Percentiles rank a stretch among this genome's conserved stretches.
Conservation (phyloP, 2,888 invertebrate species). For the Hirtodrosophila duncani region DNA sequence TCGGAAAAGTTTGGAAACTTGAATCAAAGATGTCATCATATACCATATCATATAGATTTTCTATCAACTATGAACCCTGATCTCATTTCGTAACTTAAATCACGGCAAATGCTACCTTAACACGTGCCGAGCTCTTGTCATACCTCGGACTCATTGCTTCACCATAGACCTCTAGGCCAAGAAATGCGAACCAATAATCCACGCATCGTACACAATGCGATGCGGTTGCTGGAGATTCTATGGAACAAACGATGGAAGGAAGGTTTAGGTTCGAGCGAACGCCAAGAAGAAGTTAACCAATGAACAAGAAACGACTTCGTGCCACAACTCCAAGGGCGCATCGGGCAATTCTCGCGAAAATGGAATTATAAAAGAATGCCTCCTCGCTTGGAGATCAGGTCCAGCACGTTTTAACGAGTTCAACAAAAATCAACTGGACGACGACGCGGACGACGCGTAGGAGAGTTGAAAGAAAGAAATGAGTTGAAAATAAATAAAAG, state of each 20-base stretch:
- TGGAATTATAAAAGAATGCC: slow-evolving; percentile 76
- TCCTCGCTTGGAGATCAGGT: slow-evolving; percentile 19
- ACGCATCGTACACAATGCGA: slow-evolving; percentile 58
- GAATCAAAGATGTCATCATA: too few relatives aligned
- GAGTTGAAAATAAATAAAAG: slow-evolving; percentile 71
- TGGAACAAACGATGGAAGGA: slow-evolving; percentile 49
- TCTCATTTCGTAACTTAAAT: too few relatives aligned
- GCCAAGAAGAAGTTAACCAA: slow-evolving; percentile 13
- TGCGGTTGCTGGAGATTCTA: slow-evolving; percentile 55
- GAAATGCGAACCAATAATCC: slow-evolving; percentile 70
- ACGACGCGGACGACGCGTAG: slow-evolving; percentile 29
- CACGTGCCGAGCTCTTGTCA: too few relatives aligned
- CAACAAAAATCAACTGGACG: slow-evolving; percentile 64
- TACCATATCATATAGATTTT: too few relatives aligned
- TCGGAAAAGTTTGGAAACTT: too few relatives aligned
- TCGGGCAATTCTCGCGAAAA: slow-evolving; percentile 74
- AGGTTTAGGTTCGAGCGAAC: too few relatives aligned
- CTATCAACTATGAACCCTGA: too few relatives aligned
- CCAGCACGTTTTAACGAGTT: slow-evolving; percentile 75
- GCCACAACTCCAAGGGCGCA: slow-evolving; percentile 70
- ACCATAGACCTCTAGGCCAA: slow-evolving; percentile 58
- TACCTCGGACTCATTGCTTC: too few relatives aligned
- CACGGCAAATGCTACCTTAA: too few relatives aligned
- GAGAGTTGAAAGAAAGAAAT: slow-evolving; percentile 45
- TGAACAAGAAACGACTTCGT: slow-evolving; percentile 34